phyloP scores from a whole-genome alignment of 2,113 vertebrate genomes.

The Thamnaconus septentrionalis region DNA sequence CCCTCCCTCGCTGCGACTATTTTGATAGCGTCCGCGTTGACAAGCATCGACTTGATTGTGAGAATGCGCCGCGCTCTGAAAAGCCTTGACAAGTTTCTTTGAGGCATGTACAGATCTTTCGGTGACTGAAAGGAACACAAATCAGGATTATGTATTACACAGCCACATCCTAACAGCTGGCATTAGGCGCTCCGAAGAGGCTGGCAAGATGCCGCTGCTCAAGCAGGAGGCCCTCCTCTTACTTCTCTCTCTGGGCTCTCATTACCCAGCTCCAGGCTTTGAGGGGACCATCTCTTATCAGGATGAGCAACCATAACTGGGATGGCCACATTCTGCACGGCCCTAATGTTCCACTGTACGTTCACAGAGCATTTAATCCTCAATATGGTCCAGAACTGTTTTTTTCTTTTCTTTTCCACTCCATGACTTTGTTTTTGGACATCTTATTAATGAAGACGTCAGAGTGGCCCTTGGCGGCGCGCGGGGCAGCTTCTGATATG shows the following conservation, averaged over 20 bases:
- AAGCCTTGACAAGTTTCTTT: slow-evolving; percentile 72
- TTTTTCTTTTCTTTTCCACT: not conserved
- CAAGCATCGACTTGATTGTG: slow-evolving; percentile 69
- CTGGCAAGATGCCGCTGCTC: slow-evolving; percentile 58
- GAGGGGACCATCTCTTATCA: slow-evolving; percentile 41
- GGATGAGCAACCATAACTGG: slow-evolving; percentile 26
- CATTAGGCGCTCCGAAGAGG: slow-evolving; percentile 59
- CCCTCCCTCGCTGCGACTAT: slow-evolving; percentile 67
- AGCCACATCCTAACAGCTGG: slow-evolving; percentile 64
- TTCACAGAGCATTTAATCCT: slow-evolving; percentile 9
- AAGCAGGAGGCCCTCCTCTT: slow-evolving; percentile 42
- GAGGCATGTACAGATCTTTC: slow-evolving; percentile 65
- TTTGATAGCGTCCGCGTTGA: slow-evolving; percentile 68
- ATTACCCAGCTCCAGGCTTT: slow-evolving; percentile 56
- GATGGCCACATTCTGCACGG: slow-evolving; percentile 21
- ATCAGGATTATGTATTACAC: slow-evolving; percentile 76
- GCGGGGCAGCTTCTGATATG: no score
- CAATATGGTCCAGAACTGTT: not conserved
- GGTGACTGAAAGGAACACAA: slow-evolving; percentile 66
- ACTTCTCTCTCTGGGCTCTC: slow-evolving; percentile 31
- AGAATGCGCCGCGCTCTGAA: slow-evolving; percentile 57
- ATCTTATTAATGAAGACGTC: not conserved
- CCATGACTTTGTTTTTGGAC: not conserved
- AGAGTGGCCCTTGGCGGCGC: no score
- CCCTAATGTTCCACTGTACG: slow-evolving; percentile 18